These are phyloP conservation scores for Apis mellifera DNA, from an alignment of 1,140 invertebrate species.

Conservation along the genomic window Amel_HAv3.1 CM009940.2:3722001-3722500, in stretches of 20 bases:
- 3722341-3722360: conserved; percentile 52
- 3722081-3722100: conserved; percentile 44
- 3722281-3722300: conserved; percentile 61
- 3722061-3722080: conserved; percentile 37
- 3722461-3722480: too few species aligned
- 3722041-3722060: conserved; percentile 31
- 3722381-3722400: too few species aligned
- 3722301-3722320: conserved; percentile 25
- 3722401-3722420: too few species aligned
- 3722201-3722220: conserved; percentile 7
- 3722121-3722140: conserved; percentile 72
- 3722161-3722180: conserved; percentile 2
- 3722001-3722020: conserved; percentile 12
- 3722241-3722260: conserved; percentile 16
- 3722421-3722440: too few species aligned
- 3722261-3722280: conserved; percentile 65
- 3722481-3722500: too few species aligned
- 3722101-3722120: conserved; percentile 52
- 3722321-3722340: conserved; percentile 27
- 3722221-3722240: not conserved
- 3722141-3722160: conserved; percentile 71
- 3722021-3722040: conserved; percentile 6
- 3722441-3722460: too few species aligned
- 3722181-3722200: conserved; percentile 46
- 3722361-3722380: too few species aligned